phyloP scores from a whole-genome alignment of 2,797 vertebrate genomes.

The Chaunax sp. region DNA sequence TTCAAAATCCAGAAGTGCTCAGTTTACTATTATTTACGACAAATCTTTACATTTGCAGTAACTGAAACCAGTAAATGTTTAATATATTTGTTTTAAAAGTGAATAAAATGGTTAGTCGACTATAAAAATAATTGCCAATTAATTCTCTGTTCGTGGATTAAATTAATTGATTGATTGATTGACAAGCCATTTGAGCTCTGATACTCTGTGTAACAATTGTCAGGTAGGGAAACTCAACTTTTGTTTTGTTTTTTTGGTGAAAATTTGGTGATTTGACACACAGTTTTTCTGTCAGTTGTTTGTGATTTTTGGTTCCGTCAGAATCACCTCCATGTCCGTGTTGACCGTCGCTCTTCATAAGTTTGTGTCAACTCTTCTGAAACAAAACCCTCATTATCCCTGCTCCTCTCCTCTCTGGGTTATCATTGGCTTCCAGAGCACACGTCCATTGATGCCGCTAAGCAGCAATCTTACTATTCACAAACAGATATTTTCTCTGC shows the following conservation, averaged over 20 bases:
- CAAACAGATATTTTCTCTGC: conserved; percentile 69
- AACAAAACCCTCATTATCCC: conserved; percentile 73
- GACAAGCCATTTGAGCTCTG: neutral
- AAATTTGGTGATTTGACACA: conserved; percentile 1
- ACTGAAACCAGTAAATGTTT: neutral
- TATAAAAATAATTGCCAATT: neutral
- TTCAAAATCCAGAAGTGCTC: too few relatives aligned
- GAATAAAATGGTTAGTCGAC: neutral
- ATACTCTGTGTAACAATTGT: neutral
- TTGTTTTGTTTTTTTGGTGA: neutral
- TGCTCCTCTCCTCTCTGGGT: conserved; percentile 60
- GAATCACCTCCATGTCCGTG: conserved; percentile 46
- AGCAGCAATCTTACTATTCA: conserved; percentile 70
- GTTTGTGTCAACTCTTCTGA: conserved; percentile 64
- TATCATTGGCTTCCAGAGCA: conserved; percentile 76
- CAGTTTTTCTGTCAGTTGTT: neutral
- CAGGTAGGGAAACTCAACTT: neutral
- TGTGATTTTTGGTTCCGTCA: conserved; percentile 23
- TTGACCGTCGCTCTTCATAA: conserved; percentile 63
- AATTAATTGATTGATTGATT: neutral
- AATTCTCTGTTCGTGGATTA: neutral
- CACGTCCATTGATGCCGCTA: conserved; percentile 69
- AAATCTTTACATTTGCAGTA: neutral
- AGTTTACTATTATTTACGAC: too few relatives aligned
- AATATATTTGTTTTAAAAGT: neutral